Conservation (phyloP, 2,888 invertebrate species). For the Lasioglossum villosulum region DNA sequence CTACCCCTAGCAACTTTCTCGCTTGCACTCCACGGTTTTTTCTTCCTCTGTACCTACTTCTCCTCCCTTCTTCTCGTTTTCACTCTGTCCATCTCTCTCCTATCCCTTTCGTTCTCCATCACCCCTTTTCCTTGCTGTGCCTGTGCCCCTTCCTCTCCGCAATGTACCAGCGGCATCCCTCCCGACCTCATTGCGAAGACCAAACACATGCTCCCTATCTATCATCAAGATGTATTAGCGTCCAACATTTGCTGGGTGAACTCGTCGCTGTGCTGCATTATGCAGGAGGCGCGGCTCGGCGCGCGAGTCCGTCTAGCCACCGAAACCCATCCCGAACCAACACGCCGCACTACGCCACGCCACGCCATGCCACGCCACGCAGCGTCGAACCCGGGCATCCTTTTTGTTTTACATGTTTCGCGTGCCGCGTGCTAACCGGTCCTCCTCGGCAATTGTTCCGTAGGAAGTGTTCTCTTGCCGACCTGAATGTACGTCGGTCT, state of each 20-base stretch:
- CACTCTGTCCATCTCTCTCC: background rate
- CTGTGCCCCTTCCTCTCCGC: slow-evolving; percentile 13
- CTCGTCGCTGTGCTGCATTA: slow-evolving; percentile 83
- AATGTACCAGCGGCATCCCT: slow-evolving; percentile 74
- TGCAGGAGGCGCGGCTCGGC: slow-evolving; percentile 75
- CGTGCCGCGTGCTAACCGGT: slow-evolving; percentile 34
- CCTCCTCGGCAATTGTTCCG: background rate
- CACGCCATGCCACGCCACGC: background rate
- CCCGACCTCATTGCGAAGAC: slow-evolving; percentile 82
- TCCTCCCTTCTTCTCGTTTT: background rate
- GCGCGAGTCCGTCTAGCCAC: slow-evolving; percentile 62
- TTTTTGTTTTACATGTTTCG: slow-evolving; percentile 66
- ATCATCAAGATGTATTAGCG: slow-evolving; percentile 84
- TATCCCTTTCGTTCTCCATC: background rate
- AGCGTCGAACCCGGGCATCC: slow-evolving; percentile 16
- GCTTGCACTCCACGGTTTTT: background rate
- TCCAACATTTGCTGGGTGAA: slow-evolving; percentile 82
- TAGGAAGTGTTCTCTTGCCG: background rate
- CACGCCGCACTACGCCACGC: background rate
- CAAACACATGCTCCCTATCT: slow-evolving; percentile 84
- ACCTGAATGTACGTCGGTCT: background rate
- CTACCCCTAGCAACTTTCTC: background rate
- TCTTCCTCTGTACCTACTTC: background rate
- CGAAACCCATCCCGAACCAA: slow-evolving; percentile 62
- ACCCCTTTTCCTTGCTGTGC: slow-evolving; percentile 1